Percentiles rank a stretch among this genome's conserved stretches.
phyloP scores from a whole-genome alignment of 2,113 vertebrate genomes.

The Heterotilapia buettikoferi region DNA sequence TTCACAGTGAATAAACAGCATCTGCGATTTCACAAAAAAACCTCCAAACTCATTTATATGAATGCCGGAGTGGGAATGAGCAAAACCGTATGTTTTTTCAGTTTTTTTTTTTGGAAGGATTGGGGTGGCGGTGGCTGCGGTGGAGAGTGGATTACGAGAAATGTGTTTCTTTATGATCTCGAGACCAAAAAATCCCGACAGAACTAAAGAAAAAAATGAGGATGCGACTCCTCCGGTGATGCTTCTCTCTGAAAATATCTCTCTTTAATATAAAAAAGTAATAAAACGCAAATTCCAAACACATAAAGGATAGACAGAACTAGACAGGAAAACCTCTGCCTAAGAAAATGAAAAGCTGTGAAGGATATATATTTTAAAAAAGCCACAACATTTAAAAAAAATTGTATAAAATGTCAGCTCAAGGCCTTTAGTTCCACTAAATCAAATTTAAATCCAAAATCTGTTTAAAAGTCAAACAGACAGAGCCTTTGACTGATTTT shows the following conservation, averaged over 20 bases:
- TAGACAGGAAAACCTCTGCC: not conserved
- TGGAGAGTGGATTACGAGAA: not conserved
- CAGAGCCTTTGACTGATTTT: not conserved
- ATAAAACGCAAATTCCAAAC: not conserved
- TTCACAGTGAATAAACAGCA: not conserved
- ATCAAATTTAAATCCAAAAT: slow-evolving; percentile 7
- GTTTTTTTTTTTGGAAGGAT: not conserved
- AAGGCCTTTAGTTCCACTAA: not conserved
- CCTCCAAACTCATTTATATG: not conserved
- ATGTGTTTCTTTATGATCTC: not conserved
- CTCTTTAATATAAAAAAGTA: not conserved
- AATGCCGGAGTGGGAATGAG: not conserved
- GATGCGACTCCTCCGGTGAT: not conserved
- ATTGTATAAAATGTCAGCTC: not conserved
- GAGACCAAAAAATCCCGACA: not conserved
- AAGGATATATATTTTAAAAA: not conserved
- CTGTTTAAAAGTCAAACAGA: not conserved
- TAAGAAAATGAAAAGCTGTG: not conserved
- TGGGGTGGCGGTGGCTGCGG: not conserved
- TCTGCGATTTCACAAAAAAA: not conserved
- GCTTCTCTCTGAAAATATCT: not conserved
- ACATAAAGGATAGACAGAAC: not conserved
- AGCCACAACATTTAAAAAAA: fast-evolving
- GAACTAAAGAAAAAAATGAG: not conserved
- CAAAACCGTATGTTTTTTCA: too few species aligned